Evolutionary conservation across 2,797 vertebrate genomes (phyloP).

Genomic region (Phataginus tetradactyla): DNA sequence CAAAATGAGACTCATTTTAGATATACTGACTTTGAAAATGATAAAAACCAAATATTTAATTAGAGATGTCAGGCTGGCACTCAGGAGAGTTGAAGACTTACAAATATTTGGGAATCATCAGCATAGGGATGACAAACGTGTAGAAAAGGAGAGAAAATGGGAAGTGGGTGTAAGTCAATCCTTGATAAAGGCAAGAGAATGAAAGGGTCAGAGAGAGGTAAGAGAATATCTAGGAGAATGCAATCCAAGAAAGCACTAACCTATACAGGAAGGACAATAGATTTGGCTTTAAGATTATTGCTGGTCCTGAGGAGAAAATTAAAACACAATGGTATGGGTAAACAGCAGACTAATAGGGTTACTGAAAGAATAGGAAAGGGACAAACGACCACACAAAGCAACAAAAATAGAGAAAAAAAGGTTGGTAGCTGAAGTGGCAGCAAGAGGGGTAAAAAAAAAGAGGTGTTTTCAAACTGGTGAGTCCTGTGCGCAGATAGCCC

Average conservation of each 20-base stretch:
- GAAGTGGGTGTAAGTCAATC: not conserved
- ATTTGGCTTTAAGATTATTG: not conserved
- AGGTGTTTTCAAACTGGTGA: not conserved
- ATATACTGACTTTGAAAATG: constrained; percentile 26
- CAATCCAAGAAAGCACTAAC: constrained; percentile 16
- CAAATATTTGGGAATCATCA: constrained; percentile 15
- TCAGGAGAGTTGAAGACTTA: not conserved
- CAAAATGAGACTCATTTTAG: constrained; percentile 40
- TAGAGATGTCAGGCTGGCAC: not conserved
- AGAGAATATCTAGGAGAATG: not conserved
- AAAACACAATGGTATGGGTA: not conserved
- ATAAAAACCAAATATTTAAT: constrained; percentile 28
- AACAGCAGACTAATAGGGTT: not conserved
- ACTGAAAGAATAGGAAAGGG: not conserved
- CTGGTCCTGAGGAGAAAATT: not conserved
- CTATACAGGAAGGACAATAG: not conserved
- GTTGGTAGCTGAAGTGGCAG: not conserved
- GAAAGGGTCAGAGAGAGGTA: not conserved
- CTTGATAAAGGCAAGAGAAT: not conserved
- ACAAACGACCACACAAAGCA: not conserved
- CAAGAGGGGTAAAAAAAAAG: not conserved
- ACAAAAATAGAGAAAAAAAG: not conserved
- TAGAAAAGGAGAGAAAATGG: not conserved
- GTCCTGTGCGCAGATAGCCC: not conserved
- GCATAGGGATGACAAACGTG: not conserved